These are phyloP conservation scores for Ophioderma brevispina DNA, from an alignment of 35 echinoderm and acorn worm species.

Conservation along the genomic window DNA sequence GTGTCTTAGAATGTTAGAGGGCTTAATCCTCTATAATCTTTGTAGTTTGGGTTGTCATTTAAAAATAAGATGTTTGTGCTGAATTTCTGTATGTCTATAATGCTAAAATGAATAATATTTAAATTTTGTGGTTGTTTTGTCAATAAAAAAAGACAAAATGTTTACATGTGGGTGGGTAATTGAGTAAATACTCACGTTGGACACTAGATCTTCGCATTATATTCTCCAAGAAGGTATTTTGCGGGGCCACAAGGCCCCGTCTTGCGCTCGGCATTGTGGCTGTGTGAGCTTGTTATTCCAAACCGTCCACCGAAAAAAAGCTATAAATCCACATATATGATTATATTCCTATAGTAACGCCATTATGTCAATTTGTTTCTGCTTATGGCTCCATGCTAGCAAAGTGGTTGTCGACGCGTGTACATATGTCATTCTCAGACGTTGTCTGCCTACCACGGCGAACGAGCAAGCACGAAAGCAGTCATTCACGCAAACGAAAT, in stretches of 20 bases:
- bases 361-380: not conserved
- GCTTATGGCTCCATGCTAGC: not conserved
- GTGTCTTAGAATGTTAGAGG: too few relatives aligned
- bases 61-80: too few relatives aligned
- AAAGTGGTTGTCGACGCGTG: not conserved
- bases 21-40: too few relatives aligned
- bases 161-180: not conserved
- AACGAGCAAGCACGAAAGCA: not conserved
- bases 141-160: too few relatives aligned
- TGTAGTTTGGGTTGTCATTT: too few relatives aligned
- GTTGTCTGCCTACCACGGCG: not conserved
- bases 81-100: too few relatives aligned
- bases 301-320: not conserved
- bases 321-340: not conserved
- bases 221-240: constrained; percentile 99
- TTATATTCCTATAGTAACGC: not conserved
- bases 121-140: too few relatives aligned
- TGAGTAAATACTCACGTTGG: constrained; percentile 88
- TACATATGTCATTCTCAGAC: not conserved
- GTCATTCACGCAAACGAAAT: not conserved
- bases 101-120: too few relatives aligned
- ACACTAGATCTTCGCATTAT: constrained; percentile 88
- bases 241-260: constrained; percentile 93
- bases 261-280: constrained; percentile 79
- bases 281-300: not conserved